phyloP scores from a whole-genome alignment of 2,113 vertebrate genomes.

The Holacanthus passer region DNA sequence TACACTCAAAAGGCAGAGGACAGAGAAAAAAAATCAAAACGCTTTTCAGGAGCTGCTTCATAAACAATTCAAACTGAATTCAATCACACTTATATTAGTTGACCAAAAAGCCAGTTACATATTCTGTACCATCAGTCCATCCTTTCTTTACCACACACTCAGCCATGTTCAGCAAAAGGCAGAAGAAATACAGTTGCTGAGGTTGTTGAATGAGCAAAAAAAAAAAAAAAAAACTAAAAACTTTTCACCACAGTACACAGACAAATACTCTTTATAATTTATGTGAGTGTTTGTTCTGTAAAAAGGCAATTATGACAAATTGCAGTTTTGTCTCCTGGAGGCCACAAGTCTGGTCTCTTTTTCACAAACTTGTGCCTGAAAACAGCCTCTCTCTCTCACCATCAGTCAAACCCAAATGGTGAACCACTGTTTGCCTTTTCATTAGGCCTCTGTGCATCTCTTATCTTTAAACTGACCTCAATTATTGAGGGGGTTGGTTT shows the following conservation, averaged over 20 bases:
- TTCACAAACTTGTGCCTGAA: not conserved
- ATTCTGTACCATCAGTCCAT: not conserved
- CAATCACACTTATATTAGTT: constrained; percentile 53
- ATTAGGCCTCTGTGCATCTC: constrained; percentile 31
- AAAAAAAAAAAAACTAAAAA: not conserved
- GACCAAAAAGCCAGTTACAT: constrained; percentile 24
- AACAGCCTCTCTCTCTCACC: not conserved
- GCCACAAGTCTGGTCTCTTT: not conserved
- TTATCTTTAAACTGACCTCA: constrained; percentile 50
- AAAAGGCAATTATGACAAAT: not conserved
- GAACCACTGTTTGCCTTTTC: constrained; percentile 40
- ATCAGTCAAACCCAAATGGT: not conserved
- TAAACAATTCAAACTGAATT: constrained; percentile 53
- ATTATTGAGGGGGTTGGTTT: constrained; percentile 14
- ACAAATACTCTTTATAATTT: not conserved
- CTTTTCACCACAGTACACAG: not conserved
- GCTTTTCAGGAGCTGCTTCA: not conserved
- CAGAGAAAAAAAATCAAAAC: constrained; percentile 15
- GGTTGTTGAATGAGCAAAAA: not conserved
- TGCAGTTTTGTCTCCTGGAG: not conserved
- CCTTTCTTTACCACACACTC: constrained; percentile 15
- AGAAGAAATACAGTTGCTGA: not conserved
- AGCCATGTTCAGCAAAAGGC: not conserved
- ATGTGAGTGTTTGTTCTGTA: constrained; percentile 11
- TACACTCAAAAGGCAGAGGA: constrained; percentile 24